A percentile compares a stretch with the other conserved stretches of the same genome.
These are phyloP conservation scores for Lasioglossum malachurum DNA, from an alignment of 2,888 invertebrate genomes.

Conservation along the genomic window DNA sequence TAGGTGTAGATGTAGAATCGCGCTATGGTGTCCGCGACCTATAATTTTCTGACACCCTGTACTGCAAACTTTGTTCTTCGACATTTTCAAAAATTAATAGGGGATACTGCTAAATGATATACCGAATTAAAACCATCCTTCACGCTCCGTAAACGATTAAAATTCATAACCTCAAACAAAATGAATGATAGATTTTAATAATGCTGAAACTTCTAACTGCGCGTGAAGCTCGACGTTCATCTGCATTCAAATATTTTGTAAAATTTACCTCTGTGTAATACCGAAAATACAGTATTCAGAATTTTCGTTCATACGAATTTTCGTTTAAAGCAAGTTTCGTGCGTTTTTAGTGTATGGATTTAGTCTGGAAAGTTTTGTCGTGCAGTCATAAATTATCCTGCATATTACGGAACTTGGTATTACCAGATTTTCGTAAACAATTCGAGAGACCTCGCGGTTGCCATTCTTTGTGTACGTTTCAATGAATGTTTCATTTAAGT, in stretches of 20 bases:
- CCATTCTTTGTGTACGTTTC: background rate
- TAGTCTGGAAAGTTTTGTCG: background rate
- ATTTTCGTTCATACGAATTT: background rate
- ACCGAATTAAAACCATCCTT: background rate
- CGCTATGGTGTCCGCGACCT: too few relatives aligned
- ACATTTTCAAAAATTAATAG: background rate
- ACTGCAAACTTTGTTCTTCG: background rate
- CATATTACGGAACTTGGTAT: background rate
- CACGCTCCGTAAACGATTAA: background rate
- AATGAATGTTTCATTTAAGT: conserved; percentile 8
- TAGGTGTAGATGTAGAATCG: too few relatives aligned
- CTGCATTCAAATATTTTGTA: background rate
- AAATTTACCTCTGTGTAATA: background rate
- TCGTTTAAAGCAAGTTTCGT: background rate
- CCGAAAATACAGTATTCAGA: background rate
- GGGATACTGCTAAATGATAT: background rate
- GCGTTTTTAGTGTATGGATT: background rate
- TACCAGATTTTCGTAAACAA: background rate
- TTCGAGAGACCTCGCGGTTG: background rate
- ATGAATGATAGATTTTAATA: background rate
- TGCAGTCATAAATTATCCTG: background rate
- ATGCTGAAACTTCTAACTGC: background rate
- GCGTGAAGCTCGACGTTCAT: background rate
- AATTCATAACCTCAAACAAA: background rate
- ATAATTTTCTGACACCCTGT: background rate